These are phyloP conservation scores for Melieria picta DNA, from an alignment of 2,888 invertebrate species.

Conservation along the genomic window DNA sequence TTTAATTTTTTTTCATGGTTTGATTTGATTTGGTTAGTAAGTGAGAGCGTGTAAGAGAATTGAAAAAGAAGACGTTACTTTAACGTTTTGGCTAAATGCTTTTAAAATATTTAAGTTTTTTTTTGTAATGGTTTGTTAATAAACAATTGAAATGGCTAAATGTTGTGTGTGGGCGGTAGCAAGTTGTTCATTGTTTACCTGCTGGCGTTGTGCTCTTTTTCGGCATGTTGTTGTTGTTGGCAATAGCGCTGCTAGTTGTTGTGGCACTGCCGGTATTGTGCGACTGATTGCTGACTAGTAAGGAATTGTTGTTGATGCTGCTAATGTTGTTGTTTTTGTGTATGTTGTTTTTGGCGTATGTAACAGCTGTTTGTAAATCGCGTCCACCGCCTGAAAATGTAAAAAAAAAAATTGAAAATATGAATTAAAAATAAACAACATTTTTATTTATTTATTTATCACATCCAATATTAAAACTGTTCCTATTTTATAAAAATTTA, in stretches of 20 bases:
- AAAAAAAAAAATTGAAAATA: conserved; percentile 4
- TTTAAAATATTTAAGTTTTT: no score
- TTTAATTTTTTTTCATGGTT: conserved; percentile 18
- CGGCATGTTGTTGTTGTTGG: conserved; percentile 45
- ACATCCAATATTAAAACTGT: no score
- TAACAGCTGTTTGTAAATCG: conserved; percentile 83
- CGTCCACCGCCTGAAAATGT: conserved; percentile 80
- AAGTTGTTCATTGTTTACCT: not conserved
- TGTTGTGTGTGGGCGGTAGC: no score
- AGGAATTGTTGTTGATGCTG: conserved; percentile 44
- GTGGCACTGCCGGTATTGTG: conserved; percentile 49
- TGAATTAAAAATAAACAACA: not conserved
- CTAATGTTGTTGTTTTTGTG: conserved; percentile 53
- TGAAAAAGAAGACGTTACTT: conserved; percentile 13
- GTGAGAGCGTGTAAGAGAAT: conserved; percentile 26
- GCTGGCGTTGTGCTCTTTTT: conserved; percentile 40
- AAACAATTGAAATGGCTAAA: no score
- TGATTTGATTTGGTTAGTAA: conserved; percentile 8
- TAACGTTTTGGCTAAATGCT: no score
- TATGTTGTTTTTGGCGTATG: conserved; percentile 69
- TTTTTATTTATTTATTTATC: not conserved
- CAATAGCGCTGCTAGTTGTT: conserved; percentile 27
- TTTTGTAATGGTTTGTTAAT: no score
- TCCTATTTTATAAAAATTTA: no score
- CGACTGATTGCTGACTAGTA: conserved; percentile 46